Evolutionary conservation across 2,888 invertebrate species (phyloP).

Genomic region (Callosobruchus maculatus): DNA sequence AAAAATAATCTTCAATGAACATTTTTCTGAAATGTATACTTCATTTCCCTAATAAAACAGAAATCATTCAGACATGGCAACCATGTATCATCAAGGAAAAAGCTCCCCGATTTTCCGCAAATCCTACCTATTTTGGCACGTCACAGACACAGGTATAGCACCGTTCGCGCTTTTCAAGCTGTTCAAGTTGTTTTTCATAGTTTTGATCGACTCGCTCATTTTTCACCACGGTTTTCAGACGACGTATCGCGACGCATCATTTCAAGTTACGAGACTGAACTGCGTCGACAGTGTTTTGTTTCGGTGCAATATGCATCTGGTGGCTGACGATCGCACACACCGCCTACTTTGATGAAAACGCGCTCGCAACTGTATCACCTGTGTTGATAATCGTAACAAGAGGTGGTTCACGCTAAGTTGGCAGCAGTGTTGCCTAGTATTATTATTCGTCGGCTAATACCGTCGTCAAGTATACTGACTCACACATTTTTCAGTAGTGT

Average conservation of each 20-base stretch:
- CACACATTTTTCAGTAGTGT: neutral
- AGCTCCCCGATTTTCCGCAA: neutral
- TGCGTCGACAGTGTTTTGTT: neutral
- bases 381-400: neutral
- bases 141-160: slow-evolving; percentile 22
- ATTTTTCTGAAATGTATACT: too few species aligned
- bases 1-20: too few species aligned
- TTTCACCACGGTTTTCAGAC: neutral
- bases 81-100: neutral
- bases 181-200: slow-evolving; percentile 29
- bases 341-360: neutral
- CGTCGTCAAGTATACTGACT: neutral
- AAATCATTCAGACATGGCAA: too few species aligned
- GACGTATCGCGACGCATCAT: neutral
- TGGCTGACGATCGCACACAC: neutral
- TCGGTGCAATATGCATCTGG: neutral
- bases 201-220: slow-evolving; percentile 25
- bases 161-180: slow-evolving; percentile 28
- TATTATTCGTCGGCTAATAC: neutral
- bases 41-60: too few species aligned
- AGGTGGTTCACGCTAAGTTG: neutral
- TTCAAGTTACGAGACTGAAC: neutral
- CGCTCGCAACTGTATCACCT: slow-evolving; percentile 1
- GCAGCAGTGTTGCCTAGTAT: neutral
- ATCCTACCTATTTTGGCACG: slow-evolving; percentile 27